Conservation (phyloP, 2,797 vertebrate genomes). For the Platalea minor region DNA sequence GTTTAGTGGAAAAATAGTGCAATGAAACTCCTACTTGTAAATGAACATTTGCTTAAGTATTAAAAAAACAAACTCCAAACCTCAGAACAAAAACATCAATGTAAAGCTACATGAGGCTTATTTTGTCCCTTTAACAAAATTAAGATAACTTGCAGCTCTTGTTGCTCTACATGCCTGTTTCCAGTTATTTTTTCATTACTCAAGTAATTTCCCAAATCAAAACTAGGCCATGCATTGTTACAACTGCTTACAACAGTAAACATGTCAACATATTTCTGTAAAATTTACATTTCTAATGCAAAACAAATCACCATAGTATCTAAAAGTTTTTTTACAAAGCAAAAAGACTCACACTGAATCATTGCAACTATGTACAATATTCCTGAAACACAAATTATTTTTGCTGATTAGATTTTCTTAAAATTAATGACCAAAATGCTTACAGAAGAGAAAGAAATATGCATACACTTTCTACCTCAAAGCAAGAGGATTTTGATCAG, state of each 20-base stretch:
- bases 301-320: background rate
- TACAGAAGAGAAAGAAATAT: background rate
- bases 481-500: background rate
- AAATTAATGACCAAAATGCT: background rate
- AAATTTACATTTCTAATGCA: background rate
- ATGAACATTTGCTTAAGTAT: background rate
- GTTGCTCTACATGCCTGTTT: background rate
- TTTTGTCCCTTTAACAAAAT: background rate
- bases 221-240: background rate
- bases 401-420: background rate
- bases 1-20: background rate
- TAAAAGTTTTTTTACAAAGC: background rate
- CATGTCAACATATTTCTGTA: background rate
- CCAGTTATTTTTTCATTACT: background rate
- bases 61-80: background rate
- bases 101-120: background rate
- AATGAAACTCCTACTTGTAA: background rate
- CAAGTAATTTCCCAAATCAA: background rate
- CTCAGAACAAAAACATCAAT: background rate
- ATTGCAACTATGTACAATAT: background rate
- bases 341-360: background rate
- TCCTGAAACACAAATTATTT: background rate
- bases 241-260: background rate
- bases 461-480: background rate
- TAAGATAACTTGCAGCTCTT: background rate